Evolutionary conservation across 2,888 invertebrate species (phyloP).

Genomic region (Chrysolina americana): DNA sequence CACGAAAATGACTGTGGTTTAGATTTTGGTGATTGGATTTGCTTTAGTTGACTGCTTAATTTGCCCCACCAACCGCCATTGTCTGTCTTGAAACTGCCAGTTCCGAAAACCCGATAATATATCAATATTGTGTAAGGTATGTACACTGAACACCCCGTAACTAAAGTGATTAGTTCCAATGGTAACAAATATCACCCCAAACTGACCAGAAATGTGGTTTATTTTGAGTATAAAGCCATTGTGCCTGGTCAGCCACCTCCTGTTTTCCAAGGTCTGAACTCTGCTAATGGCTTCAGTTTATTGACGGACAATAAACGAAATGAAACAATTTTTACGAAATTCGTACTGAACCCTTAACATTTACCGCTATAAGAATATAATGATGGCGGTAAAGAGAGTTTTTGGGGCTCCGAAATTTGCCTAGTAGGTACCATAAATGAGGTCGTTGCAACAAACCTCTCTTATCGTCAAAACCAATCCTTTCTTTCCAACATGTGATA

Average conservation of each 20-base stretch:
- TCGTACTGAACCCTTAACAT: constrained; percentile 21
- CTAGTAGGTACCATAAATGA: neutral
- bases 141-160: constrained; percentile 54
- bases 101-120: constrained; percentile 40
- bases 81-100: neutral
- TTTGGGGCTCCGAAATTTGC: neutral
- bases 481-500: neutral
- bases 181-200: constrained; percentile 55
- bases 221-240: constrained; percentile 46
- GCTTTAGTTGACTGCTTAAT: neutral
- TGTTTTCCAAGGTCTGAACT: constrained; percentile 34
- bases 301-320: constrained; percentile 27
- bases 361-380: constrained; percentile 14
- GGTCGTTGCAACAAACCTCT: neutral
- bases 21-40: neutral
- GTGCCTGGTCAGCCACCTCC: constrained; percentile 16
- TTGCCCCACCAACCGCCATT: neutral
- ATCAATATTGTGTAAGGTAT: constrained; percentile 43
- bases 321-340: constrained; percentile 25
- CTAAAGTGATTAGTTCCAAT: constrained; percentile 57
- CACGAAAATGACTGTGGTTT: too few species aligned
- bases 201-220: constrained; percentile 59
- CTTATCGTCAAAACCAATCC: neutral
- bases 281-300: constrained; percentile 38
- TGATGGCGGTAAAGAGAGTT: constrained; percentile 9